Evolutionary conservation across 2,888 invertebrate species (phyloP).

Genomic region (Apamea monoglypha): DNA sequence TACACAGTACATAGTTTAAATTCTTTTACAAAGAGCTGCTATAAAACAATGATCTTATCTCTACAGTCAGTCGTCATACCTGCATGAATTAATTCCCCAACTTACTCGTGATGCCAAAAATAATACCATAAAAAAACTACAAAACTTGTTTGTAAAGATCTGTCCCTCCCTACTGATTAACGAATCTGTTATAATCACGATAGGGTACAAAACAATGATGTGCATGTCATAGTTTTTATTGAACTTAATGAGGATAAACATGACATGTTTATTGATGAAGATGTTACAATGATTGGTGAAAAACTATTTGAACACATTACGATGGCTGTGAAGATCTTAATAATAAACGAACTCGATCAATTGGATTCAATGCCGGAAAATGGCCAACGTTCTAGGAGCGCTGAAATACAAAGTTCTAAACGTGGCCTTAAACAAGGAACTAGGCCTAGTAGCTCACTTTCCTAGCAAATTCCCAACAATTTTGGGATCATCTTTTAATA

Average conservation of each 20-base stretch:
- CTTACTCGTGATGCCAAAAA: not conserved
- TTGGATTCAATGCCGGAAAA: too few relatives aligned
- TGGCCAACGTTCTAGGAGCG: not conserved
- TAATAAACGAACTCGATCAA: not conserved
- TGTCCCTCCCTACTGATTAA: slow-evolving; percentile 26
- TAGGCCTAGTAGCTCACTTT: not conserved
- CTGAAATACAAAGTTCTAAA: not conserved
- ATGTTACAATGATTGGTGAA: slow-evolving; percentile 31
- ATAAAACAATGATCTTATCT: slow-evolving; percentile 3
- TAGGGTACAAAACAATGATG: slow-evolving; percentile 39
- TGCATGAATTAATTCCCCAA: slow-evolving; percentile 13
- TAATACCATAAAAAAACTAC: not conserved
- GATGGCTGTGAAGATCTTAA: not conserved
- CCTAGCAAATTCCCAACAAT: not conserved
- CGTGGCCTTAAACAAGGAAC: not conserved
- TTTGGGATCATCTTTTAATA: not conserved
- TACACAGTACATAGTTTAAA: not conserved
- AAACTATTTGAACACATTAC: slow-evolving; percentile 8
- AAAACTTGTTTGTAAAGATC: slow-evolving; percentile 1
- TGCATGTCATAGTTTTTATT: slow-evolving; percentile 44
- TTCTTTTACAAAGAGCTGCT: not conserved
- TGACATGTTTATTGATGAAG: slow-evolving; percentile 38
- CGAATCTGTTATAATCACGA: slow-evolving; percentile 18
- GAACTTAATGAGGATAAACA: slow-evolving; percentile 20
- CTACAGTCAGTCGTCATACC: not conserved